Evolutionary conservation across 2,888 invertebrate species (phyloP), one percentile per base, ranked within the genome.

Genomic region (Spisula subtruncata): DNA sequence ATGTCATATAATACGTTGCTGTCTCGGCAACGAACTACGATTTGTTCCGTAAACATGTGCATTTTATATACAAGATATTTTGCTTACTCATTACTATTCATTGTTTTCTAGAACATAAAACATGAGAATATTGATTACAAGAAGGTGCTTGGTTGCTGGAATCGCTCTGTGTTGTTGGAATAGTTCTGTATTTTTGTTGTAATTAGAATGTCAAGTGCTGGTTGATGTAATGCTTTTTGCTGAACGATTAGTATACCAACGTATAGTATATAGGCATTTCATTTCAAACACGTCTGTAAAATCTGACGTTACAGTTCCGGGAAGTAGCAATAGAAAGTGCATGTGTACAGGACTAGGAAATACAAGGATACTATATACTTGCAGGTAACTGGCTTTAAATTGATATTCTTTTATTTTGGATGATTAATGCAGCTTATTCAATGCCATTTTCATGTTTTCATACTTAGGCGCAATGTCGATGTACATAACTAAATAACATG

Each of bases 31-130:
- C 25, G 12, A 25, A 66, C n/a, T 25, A 66, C 25, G 60, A 66
- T 66, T 66, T 66, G 25, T 66, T 25, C 60, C 8, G 41, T 41
- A 41, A 41, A 5, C 41, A 41, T 41, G 41, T 41, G 8, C 41
- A 8, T 41, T 41, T 2, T 41, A 41, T 8, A 41, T 41, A 5
- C 8, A n/a, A 60, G n/a, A 66, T 66, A n/a, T n/a, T 25, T 66
- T 8, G 25, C 60, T 66, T 66, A 8, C 60, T n/a, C 25, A 66
- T 66, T 66, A 66, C 60, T 66, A 66, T 66, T 66, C 60, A 66
- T 66, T 66, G 60, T 66, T 66, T 66, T 66, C 60, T 66, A 66
- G n/a, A 66, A 25, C 60, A 25, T 25, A 66, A 66, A 66, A 66
- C n/a, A n/a, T 12, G 12, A 25, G 25, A 66, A 66, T 66, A 25